Evolutionary conservation across 2,797 vertebrate species (phyloP).

Genomic region (Denticeps clupeoides): DNA sequence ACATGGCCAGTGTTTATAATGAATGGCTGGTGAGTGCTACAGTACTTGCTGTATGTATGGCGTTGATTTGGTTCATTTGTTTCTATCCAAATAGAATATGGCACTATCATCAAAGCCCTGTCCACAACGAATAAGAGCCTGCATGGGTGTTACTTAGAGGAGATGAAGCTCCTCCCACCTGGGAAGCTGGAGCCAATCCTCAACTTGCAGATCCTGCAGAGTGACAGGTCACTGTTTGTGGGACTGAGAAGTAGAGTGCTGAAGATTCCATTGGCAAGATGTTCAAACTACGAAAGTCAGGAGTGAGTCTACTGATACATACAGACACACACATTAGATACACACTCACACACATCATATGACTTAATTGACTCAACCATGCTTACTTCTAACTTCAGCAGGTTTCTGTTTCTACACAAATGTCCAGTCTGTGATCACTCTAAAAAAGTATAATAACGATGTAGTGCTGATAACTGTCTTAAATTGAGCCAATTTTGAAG

Average conservation of each 20-base stretch:
- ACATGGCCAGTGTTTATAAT: too few species aligned
- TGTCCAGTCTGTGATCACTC: too few species aligned
- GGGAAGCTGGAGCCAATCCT: conserved; percentile 61
- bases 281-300: conserved; percentile 46
- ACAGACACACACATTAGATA: conserved; percentile 6
- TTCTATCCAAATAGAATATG: conserved; percentile 63
- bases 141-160: conserved; percentile 80
- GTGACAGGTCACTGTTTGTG: conserved; percentile 77
- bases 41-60: not conserved
- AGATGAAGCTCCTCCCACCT: conserved; percentile 78
- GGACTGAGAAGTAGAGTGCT: conserved; percentile 75
- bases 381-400: too few species aligned
- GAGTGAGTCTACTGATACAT: conserved; percentile 32
- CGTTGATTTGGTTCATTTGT: not conserved
- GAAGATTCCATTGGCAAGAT: conserved; percentile 77
- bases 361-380: not conserved
- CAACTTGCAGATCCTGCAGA: conserved; percentile 80
- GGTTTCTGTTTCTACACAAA: too few species aligned
- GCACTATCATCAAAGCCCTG: conserved; percentile 84
- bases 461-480: too few species aligned
- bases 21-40: too few species aligned
- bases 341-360: not conserved
- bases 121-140: conserved; percentile 70
- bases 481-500: too few species aligned
- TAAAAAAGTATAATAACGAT: too few species aligned